Evolutionary conservation across 1,140 invertebrate species (phyloP).

Genomic region (Pogonomyrmex barbatus): DNA sequence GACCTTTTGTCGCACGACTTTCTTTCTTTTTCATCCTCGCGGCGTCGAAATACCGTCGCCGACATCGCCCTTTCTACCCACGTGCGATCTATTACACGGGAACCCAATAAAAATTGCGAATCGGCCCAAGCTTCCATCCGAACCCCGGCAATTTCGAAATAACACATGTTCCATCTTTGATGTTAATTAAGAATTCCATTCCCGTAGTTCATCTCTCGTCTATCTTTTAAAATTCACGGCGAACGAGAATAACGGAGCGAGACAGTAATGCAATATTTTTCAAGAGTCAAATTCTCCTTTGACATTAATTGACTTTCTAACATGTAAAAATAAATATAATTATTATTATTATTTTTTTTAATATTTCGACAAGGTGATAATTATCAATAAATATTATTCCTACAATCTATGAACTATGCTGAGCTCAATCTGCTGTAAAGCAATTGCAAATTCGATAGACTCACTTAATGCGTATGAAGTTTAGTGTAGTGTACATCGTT

Average conservation of each 20-base stretch:
- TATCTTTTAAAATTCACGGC: background rate
- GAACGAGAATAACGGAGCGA: background rate
- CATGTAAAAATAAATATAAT: background rate
- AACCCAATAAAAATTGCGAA: constrained; percentile 19
- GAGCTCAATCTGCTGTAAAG: background rate
- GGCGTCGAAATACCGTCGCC: constrained; percentile 39
- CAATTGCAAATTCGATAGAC: constrained; percentile 16
- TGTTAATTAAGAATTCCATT: constrained; percentile 11
- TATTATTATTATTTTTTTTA: background rate
- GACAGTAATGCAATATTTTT: constrained; percentile 1
- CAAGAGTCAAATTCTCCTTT: background rate
- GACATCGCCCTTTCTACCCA: background rate
- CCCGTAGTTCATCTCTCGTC: background rate
- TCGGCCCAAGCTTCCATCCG: background rate
- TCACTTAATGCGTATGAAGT: constrained; percentile 4
- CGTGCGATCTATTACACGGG: background rate
- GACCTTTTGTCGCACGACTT: constrained; percentile 67
- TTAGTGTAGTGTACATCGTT: background rate
- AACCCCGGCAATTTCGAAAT: background rate
- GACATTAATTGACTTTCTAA: background rate
- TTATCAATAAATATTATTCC: background rate
- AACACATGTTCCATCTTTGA: background rate
- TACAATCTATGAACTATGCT: background rate
- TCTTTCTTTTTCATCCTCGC: constrained; percentile 37
- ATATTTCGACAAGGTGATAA: background rate